phyloP scores from a whole-genome alignment of 2,888 invertebrate genomes.

The Heliconius charithonia region DNA sequence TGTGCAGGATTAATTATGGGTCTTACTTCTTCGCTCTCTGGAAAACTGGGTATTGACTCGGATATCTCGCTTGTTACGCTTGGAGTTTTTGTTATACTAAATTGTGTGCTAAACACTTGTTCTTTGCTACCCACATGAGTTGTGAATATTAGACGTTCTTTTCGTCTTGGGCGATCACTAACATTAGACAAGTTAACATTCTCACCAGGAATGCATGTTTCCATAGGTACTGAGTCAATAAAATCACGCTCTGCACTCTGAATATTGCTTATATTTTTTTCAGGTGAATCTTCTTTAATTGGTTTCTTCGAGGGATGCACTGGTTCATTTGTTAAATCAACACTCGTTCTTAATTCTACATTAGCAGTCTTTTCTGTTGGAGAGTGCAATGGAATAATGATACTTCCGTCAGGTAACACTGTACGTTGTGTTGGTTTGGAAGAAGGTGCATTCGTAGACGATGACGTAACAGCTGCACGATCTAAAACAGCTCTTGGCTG shows the following conservation, averaged over 20 bases:
- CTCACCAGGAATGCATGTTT: constrained; percentile 36
- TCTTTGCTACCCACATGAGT: constrained; percentile 88
- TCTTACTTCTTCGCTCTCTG: constrained; percentile 86
- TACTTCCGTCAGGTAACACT: constrained; percentile 83
- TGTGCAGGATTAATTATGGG: constrained; percentile 41
- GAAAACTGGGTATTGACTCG: constrained; percentile 72
- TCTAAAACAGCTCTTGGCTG: constrained; percentile 55
- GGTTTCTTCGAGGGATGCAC: constrained; percentile 1
- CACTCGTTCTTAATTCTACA: constrained; percentile 24
- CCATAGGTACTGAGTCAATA: constrained; percentile 9
- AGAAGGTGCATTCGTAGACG: constrained; percentile 51
- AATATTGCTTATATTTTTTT: constrained; percentile 28
- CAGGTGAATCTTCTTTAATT: constrained; percentile 32
- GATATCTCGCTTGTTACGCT: constrained; percentile 86
- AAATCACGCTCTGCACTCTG: not conserved
- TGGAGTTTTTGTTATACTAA: constrained; percentile 86
- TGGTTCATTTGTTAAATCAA: constrained; percentile 23
- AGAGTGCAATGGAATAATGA: constrained; percentile 81
- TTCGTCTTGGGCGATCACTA: constrained; percentile 55
- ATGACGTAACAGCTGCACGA: constrained; percentile 53
- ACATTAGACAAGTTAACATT: constrained; percentile 42
- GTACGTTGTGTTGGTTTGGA: constrained; percentile 70
- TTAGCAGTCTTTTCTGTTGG: constrained; percentile 67
- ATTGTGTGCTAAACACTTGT: constrained; percentile 87
- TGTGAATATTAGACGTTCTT: constrained; percentile 85